phyloP scores from a whole-genome alignment of 2,888 invertebrate genomes.

The Drosophila sordidapex region DNA sequence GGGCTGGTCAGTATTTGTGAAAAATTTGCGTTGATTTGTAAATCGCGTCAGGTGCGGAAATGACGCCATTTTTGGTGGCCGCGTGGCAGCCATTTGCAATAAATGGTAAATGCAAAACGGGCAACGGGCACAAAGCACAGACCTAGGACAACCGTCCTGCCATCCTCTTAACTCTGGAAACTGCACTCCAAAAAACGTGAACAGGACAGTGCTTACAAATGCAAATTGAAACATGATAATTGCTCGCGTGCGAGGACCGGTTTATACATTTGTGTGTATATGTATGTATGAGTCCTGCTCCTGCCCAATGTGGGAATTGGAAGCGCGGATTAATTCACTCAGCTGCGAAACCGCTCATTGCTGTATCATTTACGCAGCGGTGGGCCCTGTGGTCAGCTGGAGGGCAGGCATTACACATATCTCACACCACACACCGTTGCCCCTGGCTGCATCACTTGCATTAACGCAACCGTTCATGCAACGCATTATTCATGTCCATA shows the following conservation, averaged over 20 bases:
- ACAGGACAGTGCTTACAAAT: constrained; percentile 68
- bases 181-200: constrained; percentile 19
- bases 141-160: not conserved
- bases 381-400: constrained; percentile 54
- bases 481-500: not conserved
- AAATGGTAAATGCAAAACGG: constrained; percentile 47
- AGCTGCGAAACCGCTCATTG: constrained; percentile 70
- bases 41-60: constrained; percentile 64
- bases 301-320: not conserved
- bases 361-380: constrained; percentile 68
- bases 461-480: not conserved
- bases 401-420: constrained; percentile 33
- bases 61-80: constrained; percentile 49
- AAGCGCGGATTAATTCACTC: constrained; percentile 62
- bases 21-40: constrained; percentile 63
- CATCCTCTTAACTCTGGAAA: not conserved
- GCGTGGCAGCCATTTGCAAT: constrained; percentile 54
- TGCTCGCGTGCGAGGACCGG: constrained; percentile 42
- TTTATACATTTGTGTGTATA: constrained; percentile 6
- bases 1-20: constrained; percentile 17
- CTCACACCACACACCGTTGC: not conserved
- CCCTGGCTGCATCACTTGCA: not conserved
- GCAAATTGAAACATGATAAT: constrained; percentile 72
- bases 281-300: constrained; percentile 6
- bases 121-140: not conserved